These are phyloP conservation scores for Anorthoa munda DNA, from an alignment of 2,888 invertebrate species.

Conservation along the genomic window DNA sequence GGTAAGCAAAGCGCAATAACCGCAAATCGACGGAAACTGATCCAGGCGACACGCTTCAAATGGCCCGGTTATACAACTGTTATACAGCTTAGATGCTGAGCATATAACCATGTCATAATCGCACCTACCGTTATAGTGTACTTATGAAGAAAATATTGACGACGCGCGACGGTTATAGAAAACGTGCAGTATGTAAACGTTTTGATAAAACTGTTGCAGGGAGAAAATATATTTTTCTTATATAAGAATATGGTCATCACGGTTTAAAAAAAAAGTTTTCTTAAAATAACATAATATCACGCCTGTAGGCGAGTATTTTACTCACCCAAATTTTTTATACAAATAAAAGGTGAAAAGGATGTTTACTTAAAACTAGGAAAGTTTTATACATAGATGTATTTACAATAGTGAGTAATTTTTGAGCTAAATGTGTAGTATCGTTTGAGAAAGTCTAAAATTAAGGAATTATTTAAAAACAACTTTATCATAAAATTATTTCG, in stretches of 20 bases:
- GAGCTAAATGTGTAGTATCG: not conserved
- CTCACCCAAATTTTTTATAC: too few species aligned
- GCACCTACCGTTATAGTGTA: constrained; percentile 12
- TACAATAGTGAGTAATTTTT: too few species aligned
- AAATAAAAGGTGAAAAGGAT: too few species aligned
- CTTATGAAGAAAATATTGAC: constrained; percentile 30
- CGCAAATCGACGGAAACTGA: constrained; percentile 71
- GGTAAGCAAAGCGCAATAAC: constrained; percentile 65
- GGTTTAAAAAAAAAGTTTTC: too few species aligned
- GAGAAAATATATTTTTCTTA: not conserved
- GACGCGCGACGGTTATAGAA: not conserved
- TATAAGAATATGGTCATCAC: not conserved
- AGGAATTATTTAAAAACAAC: not conserved
- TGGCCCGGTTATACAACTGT: constrained; percentile 57
- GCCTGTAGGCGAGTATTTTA: too few species aligned
- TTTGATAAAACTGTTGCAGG: not conserved
- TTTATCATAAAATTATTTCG: not conserved
- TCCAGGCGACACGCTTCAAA: constrained; percentile 73
- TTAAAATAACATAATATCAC: too few species aligned
- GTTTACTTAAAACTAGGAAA: too few species aligned
- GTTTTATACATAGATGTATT: too few species aligned
- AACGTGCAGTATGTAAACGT: not conserved
- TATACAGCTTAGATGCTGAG: constrained; percentile 29
- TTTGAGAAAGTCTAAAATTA: not conserved
- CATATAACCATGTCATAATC: constrained; percentile 35